These are phyloP conservation scores for Lasioglossum calceatum DNA, from an alignment of 2,888 invertebrate genomes.

Conservation along the genomic window DNA sequence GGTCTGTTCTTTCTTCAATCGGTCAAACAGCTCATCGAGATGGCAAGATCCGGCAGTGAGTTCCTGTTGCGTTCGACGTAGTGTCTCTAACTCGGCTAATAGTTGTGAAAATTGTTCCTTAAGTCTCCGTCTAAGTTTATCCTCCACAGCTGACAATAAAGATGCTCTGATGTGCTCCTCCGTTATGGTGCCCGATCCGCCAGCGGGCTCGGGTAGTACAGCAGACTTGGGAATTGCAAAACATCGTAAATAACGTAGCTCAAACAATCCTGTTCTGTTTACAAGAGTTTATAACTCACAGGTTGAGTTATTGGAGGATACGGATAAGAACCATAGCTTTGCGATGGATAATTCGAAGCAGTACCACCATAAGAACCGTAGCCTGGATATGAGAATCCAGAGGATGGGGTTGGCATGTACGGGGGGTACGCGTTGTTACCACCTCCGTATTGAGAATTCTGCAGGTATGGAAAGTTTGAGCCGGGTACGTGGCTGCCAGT, in stretches of 20 bases:
- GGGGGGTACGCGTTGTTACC: constrained; percentile 72
- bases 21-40: constrained; percentile 91
- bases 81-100: constrained; percentile 95
- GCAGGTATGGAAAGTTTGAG: constrained; percentile 63
- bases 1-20: constrained; percentile 91
- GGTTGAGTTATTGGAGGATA: constrained; percentile 79
- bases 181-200: constrained; percentile 92
- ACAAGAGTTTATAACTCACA: constrained; percentile 65
- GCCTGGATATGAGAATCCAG: constrained; percentile 77
- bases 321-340: constrained; percentile 84
- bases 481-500: constrained; percentile 55
- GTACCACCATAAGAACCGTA: constrained; percentile 85
- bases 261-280: not conserved
- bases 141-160: constrained; percentile 96
- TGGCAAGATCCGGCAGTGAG: constrained; percentile 93
- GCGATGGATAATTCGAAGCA: constrained; percentile 72
- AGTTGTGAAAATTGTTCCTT: constrained; percentile 96
- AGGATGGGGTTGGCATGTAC: constrained; percentile 73
- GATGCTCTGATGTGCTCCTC: constrained; percentile 98
- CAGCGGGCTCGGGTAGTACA: constrained; percentile 83
- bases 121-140: constrained; percentile 94
- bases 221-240: constrained; percentile 66
- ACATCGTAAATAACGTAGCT: not conserved
- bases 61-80: constrained; percentile 94
- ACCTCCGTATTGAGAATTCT: constrained; percentile 65